Base-by-base conservation (phyloP, 2,113 vertebrate genomes). In the Microcebus lehilahytsara region DNA sequence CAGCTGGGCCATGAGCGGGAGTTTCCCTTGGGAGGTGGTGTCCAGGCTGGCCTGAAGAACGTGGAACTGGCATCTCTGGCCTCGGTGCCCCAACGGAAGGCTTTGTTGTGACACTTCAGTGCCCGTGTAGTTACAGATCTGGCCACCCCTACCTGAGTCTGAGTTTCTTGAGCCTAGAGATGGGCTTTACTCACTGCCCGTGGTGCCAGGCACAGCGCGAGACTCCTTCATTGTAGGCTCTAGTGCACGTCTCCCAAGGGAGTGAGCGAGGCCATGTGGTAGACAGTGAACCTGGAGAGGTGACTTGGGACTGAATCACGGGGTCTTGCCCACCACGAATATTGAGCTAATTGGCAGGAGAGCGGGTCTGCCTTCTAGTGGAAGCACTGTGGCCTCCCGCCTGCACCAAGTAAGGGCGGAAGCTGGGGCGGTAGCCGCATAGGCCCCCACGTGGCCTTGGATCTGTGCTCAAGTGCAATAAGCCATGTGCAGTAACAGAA, bases 81-180 rank as follows among this genome's bases (percentile, higher is more conserved):
- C 75, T 74, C 27, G 78, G 30, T 17, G 78, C 77, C 17, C 17
- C 62, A 14, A 23, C 9, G 8, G 58, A 40, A 19, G 49, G 51
- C 67, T 85, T 17, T 4, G 0, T 84, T 56, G 46, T 32, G 32
- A 34, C 32, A 4, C 42, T 8, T 32, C 1, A 7, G 32, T 78
- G n/a, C 13, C 25, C 56, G 5, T 19, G 1, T 30, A 30, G 11
- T 62, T 32, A 17, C 10, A 75, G 81, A 12, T 40, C 56, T 1
- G 27, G 25, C 74, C 14, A 3, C 37, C 40, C 6, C 56, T n/a
- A n/a, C n/a, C n/a, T 13, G 6, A 42, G 56, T 22, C 3, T 19
- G 53, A 91, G 27, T 79, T 72, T 66, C 74, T 60, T 62, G 27
- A 80, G 74, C 72, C 81, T 34, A 17, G 72, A 91, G n/a, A 42